Base-by-base conservation (phyloP, 2,113 vertebrate genomes). In the Rhea pennata region DNA sequence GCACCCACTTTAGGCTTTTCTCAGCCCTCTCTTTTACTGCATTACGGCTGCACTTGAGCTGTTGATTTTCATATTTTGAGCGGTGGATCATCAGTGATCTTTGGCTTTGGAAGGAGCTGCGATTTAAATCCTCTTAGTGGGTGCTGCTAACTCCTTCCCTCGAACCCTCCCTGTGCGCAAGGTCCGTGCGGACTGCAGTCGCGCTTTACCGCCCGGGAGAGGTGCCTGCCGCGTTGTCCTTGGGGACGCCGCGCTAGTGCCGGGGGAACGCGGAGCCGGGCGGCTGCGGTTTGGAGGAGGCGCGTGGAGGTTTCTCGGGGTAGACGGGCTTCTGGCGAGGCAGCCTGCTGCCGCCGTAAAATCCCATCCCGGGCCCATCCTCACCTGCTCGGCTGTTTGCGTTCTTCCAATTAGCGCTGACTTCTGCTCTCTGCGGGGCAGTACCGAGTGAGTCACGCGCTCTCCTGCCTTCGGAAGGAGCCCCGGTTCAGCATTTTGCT, bases 211-310 rank as follows among this genome's bases (percentile, higher is more conserved):
- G 17, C 24, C 40, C 6, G 8, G 42, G 44, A 58, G 36, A 65
- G 42, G 17, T 20, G 59, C 58, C 33, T 11, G 31, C 12, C 31
- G 0, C 3, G 0, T 3, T 48, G 58, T 0, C 31, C 61, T 15
- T 5, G 20, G 23, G 54, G 40, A 27, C 42, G 61, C 36, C 21
- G 58, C 21, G 59, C 59, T 36, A 50, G 9, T 8, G 46, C 46
- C 46, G 46, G 46, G 39, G 13, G 23, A 26, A 26, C 1, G 0
- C 3, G 17, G 78, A n/a, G 26, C 51, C 48, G 59, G 46, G 46
- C 62, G n/a, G 5, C 13, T 2, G 0, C 2, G 7, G 40, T 64
- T 39, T 2, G 4, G 39, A 7, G 12, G 58, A 9, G 46, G 17
- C 44, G 44, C 14, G 17, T 19, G 46, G 16, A 19, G 58, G 2